Percentiles rank a stretch among this genome's conserved stretches.
phyloP scores from a whole-genome alignment of 1,140 invertebrate species.

The Metopolophium dirhodum region DNA sequence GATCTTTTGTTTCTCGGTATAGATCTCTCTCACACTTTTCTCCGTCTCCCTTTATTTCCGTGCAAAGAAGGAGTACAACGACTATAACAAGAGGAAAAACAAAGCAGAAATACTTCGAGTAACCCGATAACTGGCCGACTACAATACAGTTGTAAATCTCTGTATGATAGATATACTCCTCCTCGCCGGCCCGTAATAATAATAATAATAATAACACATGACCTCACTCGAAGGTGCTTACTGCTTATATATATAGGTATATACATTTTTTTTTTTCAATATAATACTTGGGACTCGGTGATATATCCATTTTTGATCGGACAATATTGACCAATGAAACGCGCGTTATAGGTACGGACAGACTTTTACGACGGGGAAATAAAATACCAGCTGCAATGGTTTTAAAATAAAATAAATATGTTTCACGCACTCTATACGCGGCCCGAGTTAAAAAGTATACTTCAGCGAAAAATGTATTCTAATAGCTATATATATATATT shows the following conservation, averaged over 20 bases:
- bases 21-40: neutral
- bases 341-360: neutral
- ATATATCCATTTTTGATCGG: conserved; percentile 34
- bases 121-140: conserved; percentile 53
- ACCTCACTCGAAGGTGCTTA: conserved; percentile 29
- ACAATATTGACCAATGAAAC: neutral
- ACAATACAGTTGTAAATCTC: conserved; percentile 56
- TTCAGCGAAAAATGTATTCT: too few relatives aligned
- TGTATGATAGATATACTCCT: conserved; percentile 38
- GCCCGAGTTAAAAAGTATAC: too few relatives aligned
- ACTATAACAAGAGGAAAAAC: neutral
- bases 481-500: too few relatives aligned
- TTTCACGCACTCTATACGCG: neutral
- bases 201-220: conserved; percentile 29
- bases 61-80: neutral
- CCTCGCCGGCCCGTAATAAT: neutral
- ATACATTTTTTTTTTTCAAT: neutral
- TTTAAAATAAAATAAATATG: neutral
- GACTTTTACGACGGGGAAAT: neutral
- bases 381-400: neutral
- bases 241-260: neutral
- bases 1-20: conserved; percentile 29
- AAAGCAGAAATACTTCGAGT: conserved; percentile 41
- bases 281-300: neutral
- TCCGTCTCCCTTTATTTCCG: neutral